These are phyloP conservation scores for Hydroisotoma schaefferi DNA, from an alignment of 2,888 invertebrate species.

Conservation along the genomic window DNA sequence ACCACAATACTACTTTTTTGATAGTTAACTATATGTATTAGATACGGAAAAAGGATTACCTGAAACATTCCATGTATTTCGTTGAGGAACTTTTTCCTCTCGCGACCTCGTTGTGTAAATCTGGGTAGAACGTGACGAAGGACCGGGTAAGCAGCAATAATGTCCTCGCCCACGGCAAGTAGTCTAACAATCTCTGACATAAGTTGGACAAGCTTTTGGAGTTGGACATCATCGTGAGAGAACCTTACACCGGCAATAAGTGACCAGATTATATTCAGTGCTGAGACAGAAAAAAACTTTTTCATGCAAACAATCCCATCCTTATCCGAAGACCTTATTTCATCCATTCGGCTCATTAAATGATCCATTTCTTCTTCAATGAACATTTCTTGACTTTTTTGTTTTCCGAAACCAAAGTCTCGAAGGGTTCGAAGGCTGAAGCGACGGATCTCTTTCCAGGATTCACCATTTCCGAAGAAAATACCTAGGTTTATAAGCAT, in stretches of 20 bases:
- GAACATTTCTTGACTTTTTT: constrained; percentile 39
- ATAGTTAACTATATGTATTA: background rate
- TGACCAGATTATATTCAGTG: constrained; percentile 41
- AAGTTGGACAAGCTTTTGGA: constrained; percentile 33
- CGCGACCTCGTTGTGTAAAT: constrained; percentile 33
- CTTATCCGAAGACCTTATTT: constrained; percentile 17
- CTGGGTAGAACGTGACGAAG: constrained; percentile 34
- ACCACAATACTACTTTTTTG: too few species aligned
- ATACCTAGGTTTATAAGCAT: constrained; percentile 35
- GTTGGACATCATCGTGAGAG: constrained; percentile 34
- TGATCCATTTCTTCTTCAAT: constrained; percentile 39
- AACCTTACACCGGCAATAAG: constrained; percentile 38
- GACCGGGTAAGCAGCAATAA: constrained; percentile 38
- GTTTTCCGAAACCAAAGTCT: constrained; percentile 40
- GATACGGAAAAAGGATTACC: constrained; percentile 14
- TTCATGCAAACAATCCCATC: constrained; percentile 36
- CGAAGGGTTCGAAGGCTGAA: constrained; percentile 33
- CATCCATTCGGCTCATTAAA: constrained; percentile 34
- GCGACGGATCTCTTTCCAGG: constrained; percentile 37
- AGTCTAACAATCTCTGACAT: constrained; percentile 40
- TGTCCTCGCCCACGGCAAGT: constrained; percentile 40
- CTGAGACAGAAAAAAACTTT: constrained; percentile 41
- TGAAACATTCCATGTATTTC: constrained; percentile 40
- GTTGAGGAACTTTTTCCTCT: constrained; percentile 33
- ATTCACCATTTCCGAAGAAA: constrained; percentile 39